Evolutionary conservation across 2,888 invertebrate genomes (phyloP).

Genomic region (Ceramica pisi): DNA sequence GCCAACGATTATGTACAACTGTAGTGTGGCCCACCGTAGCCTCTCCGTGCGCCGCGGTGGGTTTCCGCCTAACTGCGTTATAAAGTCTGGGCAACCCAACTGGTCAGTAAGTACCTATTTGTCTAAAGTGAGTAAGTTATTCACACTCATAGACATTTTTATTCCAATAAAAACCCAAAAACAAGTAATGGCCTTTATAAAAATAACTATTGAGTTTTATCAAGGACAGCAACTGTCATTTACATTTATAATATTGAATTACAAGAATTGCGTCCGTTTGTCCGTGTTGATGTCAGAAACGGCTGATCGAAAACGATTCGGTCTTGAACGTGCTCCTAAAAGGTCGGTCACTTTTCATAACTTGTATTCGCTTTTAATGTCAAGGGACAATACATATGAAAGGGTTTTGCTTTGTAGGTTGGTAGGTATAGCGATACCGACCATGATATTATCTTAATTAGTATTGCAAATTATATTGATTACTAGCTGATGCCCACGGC

Average conservation of each 20-base stretch:
- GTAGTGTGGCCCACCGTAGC: no score
- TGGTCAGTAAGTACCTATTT: no score
- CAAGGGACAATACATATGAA: conserved; percentile 10
- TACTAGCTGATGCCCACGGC: no score
- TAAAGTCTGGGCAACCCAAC: no score
- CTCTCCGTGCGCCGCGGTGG: no score
- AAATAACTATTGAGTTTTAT: not conserved
- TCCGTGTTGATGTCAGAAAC: conserved; percentile 23
- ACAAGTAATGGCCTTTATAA: no score
- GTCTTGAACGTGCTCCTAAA: conserved; percentile 11
- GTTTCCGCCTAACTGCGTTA: no score
- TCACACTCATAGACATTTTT: no score
- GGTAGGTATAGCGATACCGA: not conserved
- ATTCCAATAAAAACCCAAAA: no score
- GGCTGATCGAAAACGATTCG: not conserved
- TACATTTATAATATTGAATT: conserved; percentile 3
- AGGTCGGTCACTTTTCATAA: conserved; percentile 17
- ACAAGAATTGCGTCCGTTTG: not conserved
- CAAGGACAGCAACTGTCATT: not conserved
- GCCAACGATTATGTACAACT: no score
- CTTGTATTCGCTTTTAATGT: conserved; percentile 26
- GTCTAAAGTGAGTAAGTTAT: no score
- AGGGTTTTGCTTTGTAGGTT: not conserved
- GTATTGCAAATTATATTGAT: no score
- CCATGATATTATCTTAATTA: not conserved